Conservation (phyloP, 2,113 vertebrate genomes). For the Phrynosoma blainvillii region DNA sequence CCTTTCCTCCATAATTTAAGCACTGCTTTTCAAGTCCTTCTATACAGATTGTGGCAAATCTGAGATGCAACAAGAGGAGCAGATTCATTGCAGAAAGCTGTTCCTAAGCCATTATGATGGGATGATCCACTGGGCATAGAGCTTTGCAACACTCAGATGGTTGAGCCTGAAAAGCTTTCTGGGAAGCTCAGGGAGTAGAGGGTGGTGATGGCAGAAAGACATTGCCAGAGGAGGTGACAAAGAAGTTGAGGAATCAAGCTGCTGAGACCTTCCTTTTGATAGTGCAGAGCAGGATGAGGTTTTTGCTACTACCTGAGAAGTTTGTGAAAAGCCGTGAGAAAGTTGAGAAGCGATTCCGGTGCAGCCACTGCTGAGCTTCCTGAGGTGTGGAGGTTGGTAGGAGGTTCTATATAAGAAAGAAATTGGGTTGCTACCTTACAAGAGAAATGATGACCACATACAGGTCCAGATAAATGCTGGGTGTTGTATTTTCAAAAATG, state of each 20-base stretch:
- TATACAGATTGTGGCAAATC: background rate
- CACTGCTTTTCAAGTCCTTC: background rate
- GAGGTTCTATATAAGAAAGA: slow-evolving; percentile 80
- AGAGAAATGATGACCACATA: rapidly evolving
- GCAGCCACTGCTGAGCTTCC: slow-evolving; percentile 97
- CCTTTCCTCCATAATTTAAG: background rate
- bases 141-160: too few relatives aligned
- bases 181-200: background rate
- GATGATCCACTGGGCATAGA: background rate
- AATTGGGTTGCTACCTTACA: background rate
- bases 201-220: too few relatives aligned
- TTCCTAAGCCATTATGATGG: too few relatives aligned
- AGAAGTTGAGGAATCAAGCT: background rate
- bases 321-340: slow-evolving; percentile 94
- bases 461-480: background rate
- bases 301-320: slow-evolving; percentile 87
- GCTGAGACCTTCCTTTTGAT: background rate
- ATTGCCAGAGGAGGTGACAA: background rate
- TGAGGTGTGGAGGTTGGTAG: slow-evolving; percentile 92
- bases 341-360: slow-evolving; percentile 93
- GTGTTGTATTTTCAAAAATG: background rate
- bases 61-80: background rate
- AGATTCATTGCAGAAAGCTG: background rate
- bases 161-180: background rate
- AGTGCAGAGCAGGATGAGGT: rapidly evolving